Evolutionary conservation across 2,888 invertebrate genomes (phyloP), one percentile per base, ranked within the genome.

Genomic region (Trissolcus japonicus): DNA sequence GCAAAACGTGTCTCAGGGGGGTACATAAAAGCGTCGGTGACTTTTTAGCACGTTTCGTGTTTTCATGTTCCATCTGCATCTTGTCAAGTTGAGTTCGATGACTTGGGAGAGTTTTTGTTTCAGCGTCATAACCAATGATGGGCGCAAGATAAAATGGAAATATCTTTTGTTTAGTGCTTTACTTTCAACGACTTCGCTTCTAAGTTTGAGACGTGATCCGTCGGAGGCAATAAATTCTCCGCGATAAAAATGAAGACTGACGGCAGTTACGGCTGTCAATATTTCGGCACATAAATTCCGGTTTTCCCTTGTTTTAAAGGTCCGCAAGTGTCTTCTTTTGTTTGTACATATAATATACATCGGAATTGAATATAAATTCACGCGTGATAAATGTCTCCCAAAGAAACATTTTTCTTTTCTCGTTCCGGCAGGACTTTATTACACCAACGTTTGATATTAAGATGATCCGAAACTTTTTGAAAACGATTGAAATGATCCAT

Each of bases 41-140:
- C 61, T 59, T 67, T 72, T 63, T 53, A 56, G 60, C 54, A 17
- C 6, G 17, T 62, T 69, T 29, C 60, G 54, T 48, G 61, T 72
- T 83, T 82, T 80, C 83, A 84, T 82, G 82, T 84, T 83, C 81
- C 79, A 79, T 83, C 68, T 79, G 78, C 81, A 74, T 80, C 65
- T 69, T 60, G 54, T 43, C 79, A 80, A 79, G 80, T 85, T 82
- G 84, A 84, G 80, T 81, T 85, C 83, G 82, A 83, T 83, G 83
- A 79, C 53, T 82, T 82, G 81, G 83, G 81, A 82, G 84, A 80
- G 59, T 76, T 62, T 65, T 79, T 69, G 73, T 79, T 69, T 65
- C 51, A 25, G 6, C 41, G 43, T 68, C 76, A 35, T 76, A 76
- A 76, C 76, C 48, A 21, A 62, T 62, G 76, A 71, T 71, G 57